Evolutionary conservation across 2,113 vertebrate species (phyloP).

Genomic region (Dipodomys merriami): DNA sequence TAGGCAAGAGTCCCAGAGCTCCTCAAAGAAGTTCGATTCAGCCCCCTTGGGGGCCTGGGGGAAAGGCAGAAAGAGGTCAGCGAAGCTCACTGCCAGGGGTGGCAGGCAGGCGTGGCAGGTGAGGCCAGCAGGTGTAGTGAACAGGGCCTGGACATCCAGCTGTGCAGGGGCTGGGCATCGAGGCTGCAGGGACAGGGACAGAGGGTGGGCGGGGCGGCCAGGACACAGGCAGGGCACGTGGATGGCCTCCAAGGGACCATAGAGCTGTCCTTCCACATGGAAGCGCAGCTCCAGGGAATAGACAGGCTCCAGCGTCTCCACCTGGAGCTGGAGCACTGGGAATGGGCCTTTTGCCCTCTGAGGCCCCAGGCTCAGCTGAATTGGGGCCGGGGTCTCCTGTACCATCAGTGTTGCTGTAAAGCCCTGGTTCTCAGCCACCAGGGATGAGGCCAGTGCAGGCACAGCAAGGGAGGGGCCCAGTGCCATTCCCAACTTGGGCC

Average conservation of each 20-base stretch:
- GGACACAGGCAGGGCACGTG: conserved; percentile 87
- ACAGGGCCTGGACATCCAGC: conserved; percentile 86
- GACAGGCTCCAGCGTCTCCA: conserved; percentile 81
- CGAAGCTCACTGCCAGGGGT: conserved; percentile 85
- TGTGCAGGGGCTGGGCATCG: conserved; percentile 84
- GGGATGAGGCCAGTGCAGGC: conserved; percentile 86
- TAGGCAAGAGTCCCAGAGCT: conserved; percentile 86
- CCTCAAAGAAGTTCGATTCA: conserved; percentile 83
- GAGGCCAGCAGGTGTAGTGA: conserved; percentile 86
- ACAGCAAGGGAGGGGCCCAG: conserved; percentile 83
- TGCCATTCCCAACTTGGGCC: conserved; percentile 87
- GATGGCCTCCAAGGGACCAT: conserved; percentile 85
- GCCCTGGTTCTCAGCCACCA: conserved; percentile 89
- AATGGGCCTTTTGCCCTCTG: fast-evolving
- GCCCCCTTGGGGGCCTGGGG: conserved; percentile 22
- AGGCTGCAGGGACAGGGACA: conserved; percentile 87
- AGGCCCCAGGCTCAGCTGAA: conserved; percentile 79
- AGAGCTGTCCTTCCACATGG: conserved; percentile 82
- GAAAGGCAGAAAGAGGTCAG: conserved; percentile 87
- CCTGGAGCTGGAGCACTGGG: conserved; percentile 74
- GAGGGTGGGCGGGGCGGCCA: conserved; percentile 71
- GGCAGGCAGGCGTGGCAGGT: conserved; percentile 87
- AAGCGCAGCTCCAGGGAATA: conserved; percentile 91
- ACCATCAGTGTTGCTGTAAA: conserved; percentile 86
- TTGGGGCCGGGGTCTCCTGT: conserved; percentile 78